Base-by-base conservation (phyloP, 2,797 vertebrate species). In the Notoglanidium macrostoma region DNA sequence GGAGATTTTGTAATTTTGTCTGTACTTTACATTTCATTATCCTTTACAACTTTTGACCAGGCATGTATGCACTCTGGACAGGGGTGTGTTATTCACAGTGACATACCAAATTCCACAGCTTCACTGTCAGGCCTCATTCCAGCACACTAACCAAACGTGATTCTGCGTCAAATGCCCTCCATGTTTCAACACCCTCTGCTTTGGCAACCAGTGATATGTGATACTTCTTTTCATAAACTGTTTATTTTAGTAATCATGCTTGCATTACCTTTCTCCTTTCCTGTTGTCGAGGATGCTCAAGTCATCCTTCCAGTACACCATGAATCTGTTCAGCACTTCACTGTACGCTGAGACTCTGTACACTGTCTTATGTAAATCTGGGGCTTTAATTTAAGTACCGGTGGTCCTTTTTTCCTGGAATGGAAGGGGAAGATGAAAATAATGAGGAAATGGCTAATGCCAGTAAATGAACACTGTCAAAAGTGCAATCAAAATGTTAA, bases 51-150 rank as follows among this genome's bases (percentile, higher is more conserved):
- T 5, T 87, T 49, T 63, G 29, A 23, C 40, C 40, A 86, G 78
- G 79, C 44, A 5, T 17, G 9, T 21, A 26, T 19, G 32, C 74
- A 29, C 83, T 73, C 26, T 55, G 77, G 44, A 57, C 17, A 85
- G 12, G 57, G 57, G 67, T 59, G 65, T 80, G 83, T 35, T 70
- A 40, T 29, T 88, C 55, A 85, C 86, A 87, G 73, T 19, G 63
- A 70, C 67, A 29, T 85, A 8, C 76, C 44, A 85, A 85, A 88
- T 88, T 88, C 87, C 83, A 72, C 86, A 59, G 74, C 68, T 72
- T 35, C 10, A 55, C 86, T 61, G 57, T 87, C 78, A 63, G 70
- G 32, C 26, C n/a, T 51, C 74, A 61, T 87, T 84, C 51, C 40
- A 79, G 68, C 67, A 19, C n/a, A 23, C 55, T 54, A 46, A 72